Conservation (phyloP, 2,797 vertebrate species). For the Fistularia tabacaria region DNA sequence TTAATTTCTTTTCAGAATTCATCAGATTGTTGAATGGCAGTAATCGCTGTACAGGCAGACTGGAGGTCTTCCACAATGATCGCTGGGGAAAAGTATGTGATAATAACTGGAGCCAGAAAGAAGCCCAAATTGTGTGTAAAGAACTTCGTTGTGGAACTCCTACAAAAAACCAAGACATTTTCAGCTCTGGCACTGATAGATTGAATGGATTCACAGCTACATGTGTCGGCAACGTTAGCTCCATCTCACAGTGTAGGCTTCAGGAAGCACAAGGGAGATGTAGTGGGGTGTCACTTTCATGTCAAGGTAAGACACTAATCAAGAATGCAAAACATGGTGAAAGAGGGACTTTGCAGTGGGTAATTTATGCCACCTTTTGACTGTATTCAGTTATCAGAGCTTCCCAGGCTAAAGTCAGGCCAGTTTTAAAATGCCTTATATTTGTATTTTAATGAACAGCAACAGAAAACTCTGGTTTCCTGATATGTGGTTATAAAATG, state of each 20-base stretch:
- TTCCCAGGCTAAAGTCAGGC: too few relatives aligned
- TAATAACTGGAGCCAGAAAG: slow-evolving; percentile 26
- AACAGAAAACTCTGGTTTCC: too few relatives aligned
- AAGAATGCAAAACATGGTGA: too few relatives aligned
- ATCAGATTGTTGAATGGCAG: background rate
- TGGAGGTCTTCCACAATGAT: slow-evolving; percentile 44
- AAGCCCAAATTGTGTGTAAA: slow-evolving; percentile 39
- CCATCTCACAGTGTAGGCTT: slow-evolving; percentile 47
- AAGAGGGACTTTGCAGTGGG: too few relatives aligned
- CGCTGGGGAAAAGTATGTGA: slow-evolving; percentile 55
- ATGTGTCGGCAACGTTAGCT: slow-evolving; percentile 43
- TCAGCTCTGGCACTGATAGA: slow-evolving; percentile 26
- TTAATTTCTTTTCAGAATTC: background rate
- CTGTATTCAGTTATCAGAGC: too few relatives aligned
- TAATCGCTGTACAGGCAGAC: slow-evolving; percentile 1
- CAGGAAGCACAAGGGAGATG: slow-evolving; percentile 28
- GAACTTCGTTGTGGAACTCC: slow-evolving; percentile 55
- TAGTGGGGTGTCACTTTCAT: slow-evolving; percentile 42
- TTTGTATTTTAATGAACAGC: too few relatives aligned
- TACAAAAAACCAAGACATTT: background rate
- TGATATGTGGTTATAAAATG: too few relatives aligned
- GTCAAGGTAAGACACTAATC: slow-evolving; percentile 44
- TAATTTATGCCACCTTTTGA: too few relatives aligned
- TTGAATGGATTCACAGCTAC: slow-evolving; percentile 15
- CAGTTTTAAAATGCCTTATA: too few relatives aligned